A percentile compares a stretch with the other conserved stretches of the same genome.
phyloP scores from a whole-genome alignment of 2,888 invertebrate species.

The Stenurella melanura region DNA sequence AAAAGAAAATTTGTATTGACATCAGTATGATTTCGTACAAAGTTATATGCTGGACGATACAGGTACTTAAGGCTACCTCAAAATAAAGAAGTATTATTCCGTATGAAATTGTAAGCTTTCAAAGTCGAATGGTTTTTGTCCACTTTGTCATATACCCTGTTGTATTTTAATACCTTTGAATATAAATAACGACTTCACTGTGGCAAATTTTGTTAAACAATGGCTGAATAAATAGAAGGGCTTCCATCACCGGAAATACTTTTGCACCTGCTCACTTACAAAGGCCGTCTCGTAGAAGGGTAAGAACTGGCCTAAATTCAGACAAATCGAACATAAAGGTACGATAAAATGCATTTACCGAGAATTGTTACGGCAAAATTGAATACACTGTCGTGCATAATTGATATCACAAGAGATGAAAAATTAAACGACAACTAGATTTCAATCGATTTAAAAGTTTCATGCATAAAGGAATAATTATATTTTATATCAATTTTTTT shows the following conservation, averaged over 20 bases:
- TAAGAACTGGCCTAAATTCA: slow-evolving; percentile 8
- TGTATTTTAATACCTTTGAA: background rate
- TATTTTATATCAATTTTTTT: too few species aligned
- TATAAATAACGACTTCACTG: background rate
- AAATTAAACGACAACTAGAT: background rate
- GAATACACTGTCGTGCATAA: background rate
- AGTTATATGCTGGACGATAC: too few species aligned
- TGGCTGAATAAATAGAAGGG: background rate
- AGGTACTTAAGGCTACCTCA: too few species aligned
- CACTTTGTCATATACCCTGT: background rate
- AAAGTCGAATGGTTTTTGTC: too few species aligned
- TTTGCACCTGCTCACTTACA: slow-evolving; percentile 12
- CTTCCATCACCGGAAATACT: slow-evolving; percentile 18
- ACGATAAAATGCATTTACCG: background rate
- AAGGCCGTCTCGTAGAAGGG: background rate
- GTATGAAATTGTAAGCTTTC: too few species aligned
- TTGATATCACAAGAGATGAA: background rate
- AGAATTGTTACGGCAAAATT: background rate
- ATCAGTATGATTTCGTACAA: too few species aligned
- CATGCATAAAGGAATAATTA: too few species aligned
- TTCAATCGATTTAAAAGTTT: too few species aligned
- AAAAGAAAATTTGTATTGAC: too few species aligned
- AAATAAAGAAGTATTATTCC: too few species aligned
- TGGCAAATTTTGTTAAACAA: background rate
- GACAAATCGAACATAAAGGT: slow-evolving; percentile 9